These are phyloP conservation scores for Pangasius krempfi DNA, from an alignment of 2,797 vertebrate genomes.

Conservation along the genomic window DNA sequence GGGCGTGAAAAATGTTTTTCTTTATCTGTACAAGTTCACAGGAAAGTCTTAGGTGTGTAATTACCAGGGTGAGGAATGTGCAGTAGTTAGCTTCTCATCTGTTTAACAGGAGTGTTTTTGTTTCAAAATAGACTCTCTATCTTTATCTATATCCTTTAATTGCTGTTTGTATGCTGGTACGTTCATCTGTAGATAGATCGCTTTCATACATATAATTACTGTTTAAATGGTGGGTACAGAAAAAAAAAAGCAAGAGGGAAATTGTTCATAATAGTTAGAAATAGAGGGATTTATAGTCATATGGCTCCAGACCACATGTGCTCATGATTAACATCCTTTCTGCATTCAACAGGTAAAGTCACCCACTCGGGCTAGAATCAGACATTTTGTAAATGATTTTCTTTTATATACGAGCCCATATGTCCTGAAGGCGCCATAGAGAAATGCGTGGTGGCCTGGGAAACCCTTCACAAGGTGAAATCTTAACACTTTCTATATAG, in stretches of 20 bases:
- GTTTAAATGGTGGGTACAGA: background rate
- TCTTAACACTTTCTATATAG: too few species aligned
- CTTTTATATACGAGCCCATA: background rate
- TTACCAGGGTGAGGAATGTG: constrained; percentile 18
- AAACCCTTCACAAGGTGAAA: background rate
- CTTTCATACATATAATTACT: background rate
- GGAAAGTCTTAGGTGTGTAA: constrained; percentile 15
- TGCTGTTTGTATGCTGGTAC: background rate
- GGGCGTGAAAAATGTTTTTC: constrained; percentile 8
- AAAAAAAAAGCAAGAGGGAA: background rate
- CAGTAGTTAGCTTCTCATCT: constrained; percentile 7
- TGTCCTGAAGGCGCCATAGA: background rate
- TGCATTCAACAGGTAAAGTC: background rate
- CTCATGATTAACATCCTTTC: background rate
- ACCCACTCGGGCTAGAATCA: background rate
- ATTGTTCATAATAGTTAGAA: too few species aligned
- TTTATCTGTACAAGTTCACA: constrained; percentile 14
- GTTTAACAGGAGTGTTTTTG: constrained; percentile 11
- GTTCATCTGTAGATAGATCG: background rate
- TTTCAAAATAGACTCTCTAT: background rate
- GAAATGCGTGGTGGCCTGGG: background rate
- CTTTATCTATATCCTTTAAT: constrained; percentile 1
- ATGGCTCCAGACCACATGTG: background rate
- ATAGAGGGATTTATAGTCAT: background rate
- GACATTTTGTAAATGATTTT: background rate